Base-by-base conservation (phyloP, 2,888 invertebrate genomes). In the Pherbina coryleti region DNA sequence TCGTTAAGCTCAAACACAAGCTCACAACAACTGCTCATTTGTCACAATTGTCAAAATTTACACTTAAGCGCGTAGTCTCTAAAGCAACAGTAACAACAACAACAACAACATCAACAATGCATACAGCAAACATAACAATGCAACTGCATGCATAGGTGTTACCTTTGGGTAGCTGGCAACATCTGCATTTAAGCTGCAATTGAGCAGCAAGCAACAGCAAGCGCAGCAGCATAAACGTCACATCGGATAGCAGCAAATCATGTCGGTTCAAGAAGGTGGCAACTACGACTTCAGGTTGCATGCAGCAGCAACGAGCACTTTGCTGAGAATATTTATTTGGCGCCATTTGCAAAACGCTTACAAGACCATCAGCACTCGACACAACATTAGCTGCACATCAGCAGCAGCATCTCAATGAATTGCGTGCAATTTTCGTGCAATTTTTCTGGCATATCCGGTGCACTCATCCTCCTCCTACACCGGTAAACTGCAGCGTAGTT, bases 291-390 rank as follows among this genome's bases (percentile, higher is more conserved):
- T 31, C 64, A 25, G 17, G 31, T n/a, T 64, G 31, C 25, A n/a
- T n/a, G 34, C 25, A 25, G 64, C 28, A 9, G 31, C 9, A 1
- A 14, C 62, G 2, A 2, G 9, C n/a, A 67, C 44, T 44, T 55
- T 57, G 17, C 71, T 4, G 62, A 28, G 71, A 71, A 75, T 75
- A 75, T 75, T 44, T 44, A 44, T 44, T 78, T 66, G 25, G 25
- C 19, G 73, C 78, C 60, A 76, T 73, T 78, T 67, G 69, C 53
- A 53, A 72, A 76, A 60, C 57, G 66, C 44, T 75, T 66, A 44
- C 57, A 78, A 57, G 25, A 53, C 57, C 78, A 72, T 75, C 77
- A 78, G 70, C 73, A 77, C 57, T 74, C 44, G 53, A 66, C 67
- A 55, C 57, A 55, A 22, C 77, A 69, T 60, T 67, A 73, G 73